Evolutionary conservation across 2,797 vertebrate species (phyloP).

Genomic region (Synaphobranchus kaupii): DNA sequence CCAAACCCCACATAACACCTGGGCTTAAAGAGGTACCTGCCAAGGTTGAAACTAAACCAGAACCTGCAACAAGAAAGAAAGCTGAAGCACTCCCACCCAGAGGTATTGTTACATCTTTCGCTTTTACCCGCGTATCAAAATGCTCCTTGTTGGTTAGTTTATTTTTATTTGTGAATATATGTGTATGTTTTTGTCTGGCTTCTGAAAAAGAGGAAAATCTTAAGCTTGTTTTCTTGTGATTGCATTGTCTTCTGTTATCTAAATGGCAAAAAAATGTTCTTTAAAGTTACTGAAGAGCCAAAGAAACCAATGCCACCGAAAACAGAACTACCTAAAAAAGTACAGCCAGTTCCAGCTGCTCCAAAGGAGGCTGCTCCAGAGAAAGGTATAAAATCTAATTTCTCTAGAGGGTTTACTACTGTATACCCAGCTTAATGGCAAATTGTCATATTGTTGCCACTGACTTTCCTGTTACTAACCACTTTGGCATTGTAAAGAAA

Average conservation of each 20-base stretch:
- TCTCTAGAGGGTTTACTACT: slow-evolving; percentile 36
- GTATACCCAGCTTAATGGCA: slow-evolving; percentile 20
- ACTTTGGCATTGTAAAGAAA: slow-evolving; percentile 1
- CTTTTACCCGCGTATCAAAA: background rate
- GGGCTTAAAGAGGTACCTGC: slow-evolving; percentile 59
- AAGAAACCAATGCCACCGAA: slow-evolving; percentile 72
- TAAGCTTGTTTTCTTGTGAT: slow-evolving; percentile 42
- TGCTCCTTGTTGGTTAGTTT: background rate
- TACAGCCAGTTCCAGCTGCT: slow-evolving; percentile 41
- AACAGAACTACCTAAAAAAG: slow-evolving; percentile 50
- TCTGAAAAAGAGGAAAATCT: slow-evolving; percentile 56
- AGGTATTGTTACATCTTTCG: slow-evolving; percentile 74
- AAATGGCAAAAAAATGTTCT: slow-evolving; percentile 38
- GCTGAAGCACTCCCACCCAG: slow-evolving; percentile 67
- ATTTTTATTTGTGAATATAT: background rate
- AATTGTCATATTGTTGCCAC: slow-evolving; percentile 9
- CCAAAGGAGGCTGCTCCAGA: slow-evolving; percentile 72
- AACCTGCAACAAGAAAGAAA: slow-evolving; percentile 61
- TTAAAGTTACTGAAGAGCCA: slow-evolving; percentile 66
- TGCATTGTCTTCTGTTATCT: slow-evolving; percentile 31
- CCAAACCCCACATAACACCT: slow-evolving; percentile 67
- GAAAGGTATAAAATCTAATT: slow-evolving; percentile 77
- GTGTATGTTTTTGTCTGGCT: slow-evolving; percentile 26
- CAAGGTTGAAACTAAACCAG: slow-evolving; percentile 51
- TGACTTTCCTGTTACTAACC: slow-evolving; percentile 19